Percentiles rank a stretch among this genome's conserved stretches.
Evolutionary conservation across 2,113 vertebrate species (phyloP).

Genomic region (Anthoscopus minutus): DNA sequence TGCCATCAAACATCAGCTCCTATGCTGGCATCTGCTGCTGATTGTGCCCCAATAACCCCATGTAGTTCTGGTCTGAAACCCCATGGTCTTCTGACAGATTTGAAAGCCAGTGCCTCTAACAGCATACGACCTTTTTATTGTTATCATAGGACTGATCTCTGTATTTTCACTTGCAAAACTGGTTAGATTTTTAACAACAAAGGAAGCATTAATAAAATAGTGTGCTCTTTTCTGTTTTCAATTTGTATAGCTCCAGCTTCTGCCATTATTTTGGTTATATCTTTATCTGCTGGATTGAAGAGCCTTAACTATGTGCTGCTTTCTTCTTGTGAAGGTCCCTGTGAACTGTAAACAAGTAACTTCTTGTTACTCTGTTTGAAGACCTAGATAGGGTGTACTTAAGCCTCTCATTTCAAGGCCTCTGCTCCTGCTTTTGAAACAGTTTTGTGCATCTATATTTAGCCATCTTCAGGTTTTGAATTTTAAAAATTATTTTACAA

Average conservation of each 20-base stretch:
- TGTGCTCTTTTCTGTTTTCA: background rate
- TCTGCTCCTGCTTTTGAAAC: background rate
- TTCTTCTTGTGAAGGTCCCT: background rate
- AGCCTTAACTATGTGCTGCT: background rate
- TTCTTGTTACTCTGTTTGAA: background rate
- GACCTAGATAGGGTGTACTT: background rate
- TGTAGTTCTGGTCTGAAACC: background rate
- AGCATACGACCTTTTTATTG: background rate
- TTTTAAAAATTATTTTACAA: background rate
- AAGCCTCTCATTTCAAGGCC: background rate
- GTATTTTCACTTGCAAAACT: background rate
- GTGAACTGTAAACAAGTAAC: background rate
- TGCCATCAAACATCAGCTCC: background rate
- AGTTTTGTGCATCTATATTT: background rate
- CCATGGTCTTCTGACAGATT: background rate
- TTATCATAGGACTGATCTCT: background rate
- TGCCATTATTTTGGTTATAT: background rate
- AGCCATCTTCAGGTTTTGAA: background rate
- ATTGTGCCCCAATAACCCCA: accelerated
- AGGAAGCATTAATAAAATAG: background rate
- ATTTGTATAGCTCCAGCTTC: background rate
- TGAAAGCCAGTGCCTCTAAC: background rate
- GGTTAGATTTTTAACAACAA: background rate
- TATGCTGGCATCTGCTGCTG: background rate
- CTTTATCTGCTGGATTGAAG: background rate